Conservation (phyloP, 2,888 invertebrate genomes). For the Gymnocheta viridis region DNA sequence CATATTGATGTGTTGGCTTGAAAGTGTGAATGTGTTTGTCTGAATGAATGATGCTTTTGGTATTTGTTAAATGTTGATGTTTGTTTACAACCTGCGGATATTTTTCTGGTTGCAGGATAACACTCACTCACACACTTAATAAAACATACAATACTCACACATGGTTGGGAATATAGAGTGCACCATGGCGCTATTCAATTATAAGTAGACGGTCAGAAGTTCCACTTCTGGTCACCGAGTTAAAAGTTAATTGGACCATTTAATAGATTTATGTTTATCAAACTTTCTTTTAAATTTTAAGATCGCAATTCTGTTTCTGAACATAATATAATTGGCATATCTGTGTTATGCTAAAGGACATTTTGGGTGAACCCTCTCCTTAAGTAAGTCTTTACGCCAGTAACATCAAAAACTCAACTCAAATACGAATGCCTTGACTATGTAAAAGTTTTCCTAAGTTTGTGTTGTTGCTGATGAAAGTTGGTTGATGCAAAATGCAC, state of each 20-base stretch:
- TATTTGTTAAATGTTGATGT: conserved; percentile 63
- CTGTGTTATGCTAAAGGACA: too few relatives aligned
- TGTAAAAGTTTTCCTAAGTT: background rate
- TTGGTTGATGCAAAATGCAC: background rate
- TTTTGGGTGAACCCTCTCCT: background rate
- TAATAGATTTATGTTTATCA: too few relatives aligned
- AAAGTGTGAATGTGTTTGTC: background rate
- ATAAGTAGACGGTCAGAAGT: too few relatives aligned
- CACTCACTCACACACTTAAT: background rate
- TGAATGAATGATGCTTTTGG: conserved; percentile 24
- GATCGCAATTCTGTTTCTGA: too few relatives aligned
- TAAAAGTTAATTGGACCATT: too few relatives aligned
- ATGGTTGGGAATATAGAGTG: too few relatives aligned
- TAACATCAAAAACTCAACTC: background rate
- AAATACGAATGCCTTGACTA: background rate
- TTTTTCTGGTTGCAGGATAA: conserved; percentile 60
- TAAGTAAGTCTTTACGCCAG: background rate
- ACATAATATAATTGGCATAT: too few relatives aligned
- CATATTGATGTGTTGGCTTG: conserved; percentile 13
- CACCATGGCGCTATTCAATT: background rate
- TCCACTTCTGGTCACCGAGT: too few relatives aligned
- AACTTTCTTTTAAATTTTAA: too few relatives aligned
- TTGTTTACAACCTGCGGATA: conserved; percentile 69
- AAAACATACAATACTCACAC: too few relatives aligned
- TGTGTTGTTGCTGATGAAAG: conserved; percentile 47